phyloP scores from a whole-genome alignment of 30 jellyfish, hydroid and myxozoan genomes.

The Hydra vulgaris region DNA sequence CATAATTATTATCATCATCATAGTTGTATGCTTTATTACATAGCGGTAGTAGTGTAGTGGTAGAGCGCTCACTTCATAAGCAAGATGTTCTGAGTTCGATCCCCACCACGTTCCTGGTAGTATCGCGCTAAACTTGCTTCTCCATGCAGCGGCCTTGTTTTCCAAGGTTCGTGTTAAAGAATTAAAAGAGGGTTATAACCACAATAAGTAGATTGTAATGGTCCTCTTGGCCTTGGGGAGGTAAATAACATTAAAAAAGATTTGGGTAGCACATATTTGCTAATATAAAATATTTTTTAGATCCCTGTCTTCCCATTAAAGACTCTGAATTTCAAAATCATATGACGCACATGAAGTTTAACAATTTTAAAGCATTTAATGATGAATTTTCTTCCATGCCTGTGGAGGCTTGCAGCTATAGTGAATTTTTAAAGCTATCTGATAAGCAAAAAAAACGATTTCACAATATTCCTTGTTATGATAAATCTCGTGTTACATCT shows the following conservation, averaged over 20 bases:
- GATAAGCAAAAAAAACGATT: conserved; percentile 50
- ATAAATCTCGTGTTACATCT: conserved; percentile 36
- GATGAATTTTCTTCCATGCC: conserved; percentile 42
- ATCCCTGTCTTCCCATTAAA: conserved; percentile 59
- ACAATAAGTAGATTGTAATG: neutral
- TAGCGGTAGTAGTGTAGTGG: no score
- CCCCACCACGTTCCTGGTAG: no score
- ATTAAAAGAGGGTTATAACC: neutral
- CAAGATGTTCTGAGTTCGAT: no score
- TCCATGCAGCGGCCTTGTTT: no score
- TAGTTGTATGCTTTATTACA: no score
- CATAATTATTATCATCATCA: neutral
- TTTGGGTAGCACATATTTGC: no score
- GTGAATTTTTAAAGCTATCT: conserved; percentile 31
- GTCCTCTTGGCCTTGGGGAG: no score
- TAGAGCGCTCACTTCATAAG: no score
- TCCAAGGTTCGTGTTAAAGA: no score
- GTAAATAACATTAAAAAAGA: no score
- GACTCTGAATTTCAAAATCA: conserved; percentile 57
- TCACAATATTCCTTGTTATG: conserved; percentile 49
- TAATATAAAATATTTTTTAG: conserved; percentile 17
- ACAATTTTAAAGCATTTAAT: conserved; percentile 52
- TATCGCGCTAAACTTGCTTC: no score
- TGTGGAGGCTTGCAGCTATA: neutral
- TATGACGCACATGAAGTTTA: conserved; percentile 59